Conservation (phyloP, 2,797 vertebrate genomes). For the Balearica regulorum region DNA sequence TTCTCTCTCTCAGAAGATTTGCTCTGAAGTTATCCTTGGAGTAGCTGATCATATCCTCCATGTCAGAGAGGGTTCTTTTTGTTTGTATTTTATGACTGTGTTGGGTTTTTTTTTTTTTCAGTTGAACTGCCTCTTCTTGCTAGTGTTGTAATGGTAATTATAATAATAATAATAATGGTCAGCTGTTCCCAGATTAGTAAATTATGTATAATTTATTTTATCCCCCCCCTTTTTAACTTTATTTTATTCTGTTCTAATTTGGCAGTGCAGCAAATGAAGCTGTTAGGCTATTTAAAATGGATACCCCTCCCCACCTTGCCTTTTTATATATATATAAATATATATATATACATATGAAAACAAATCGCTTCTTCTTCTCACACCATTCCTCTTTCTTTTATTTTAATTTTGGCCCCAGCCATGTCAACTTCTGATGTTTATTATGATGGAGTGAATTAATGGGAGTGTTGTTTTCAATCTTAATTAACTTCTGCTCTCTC, state of each 20-base stretch:
- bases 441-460: slow-evolving; percentile 78
- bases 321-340: slow-evolving; percentile 63
- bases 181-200: slow-evolving; percentile 97
- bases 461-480: slow-evolving; percentile 79
- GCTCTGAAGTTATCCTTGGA: slow-evolving; percentile 83
- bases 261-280: slow-evolving; percentile 72
- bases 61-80: slow-evolving; percentile 81
- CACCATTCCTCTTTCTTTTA: slow-evolving; percentile 63
- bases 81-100: slow-evolving; percentile 91
- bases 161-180: slow-evolving; percentile 93
- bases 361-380: slow-evolving; percentile 53
- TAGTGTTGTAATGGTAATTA: slow-evolving; percentile 90
- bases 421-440: slow-evolving; percentile 73
- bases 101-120: slow-evolving; percentile 70
- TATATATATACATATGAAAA: slow-evolving; percentile 53
- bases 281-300: slow-evolving; percentile 76
- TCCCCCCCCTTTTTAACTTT: slow-evolving; percentile 63
- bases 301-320: slow-evolving; percentile 61
- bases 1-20: slow-evolving; percentile 78
- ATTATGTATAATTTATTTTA: slow-evolving; percentile 99
- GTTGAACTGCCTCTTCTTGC: slow-evolving; percentile 91
- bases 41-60: slow-evolving; percentile 84
- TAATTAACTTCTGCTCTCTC: slow-evolving; percentile 75
- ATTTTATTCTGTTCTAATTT: slow-evolving; percentile 78
- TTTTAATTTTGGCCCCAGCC: slow-evolving; percentile 81